Conservation (phyloP, 2,888 invertebrate genomes). For the Drosophila rellima region DNA sequence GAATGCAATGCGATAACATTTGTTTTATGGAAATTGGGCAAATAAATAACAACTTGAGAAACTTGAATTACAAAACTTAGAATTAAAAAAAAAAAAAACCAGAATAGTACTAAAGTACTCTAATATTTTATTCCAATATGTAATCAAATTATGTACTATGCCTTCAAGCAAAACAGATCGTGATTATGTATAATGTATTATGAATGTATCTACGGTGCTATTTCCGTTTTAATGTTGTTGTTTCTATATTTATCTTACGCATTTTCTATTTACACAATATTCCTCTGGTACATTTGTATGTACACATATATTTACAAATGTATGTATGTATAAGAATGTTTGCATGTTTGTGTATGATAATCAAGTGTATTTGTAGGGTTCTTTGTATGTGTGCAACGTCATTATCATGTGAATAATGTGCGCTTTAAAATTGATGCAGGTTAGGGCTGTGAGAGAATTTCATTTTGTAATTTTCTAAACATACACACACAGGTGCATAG, state of each 20-base stretch:
- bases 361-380: slow-evolving; percentile 50
- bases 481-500: not conserved
- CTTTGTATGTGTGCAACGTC: slow-evolving; percentile 38
- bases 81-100: too few relatives aligned
- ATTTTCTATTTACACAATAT: slow-evolving; percentile 41
- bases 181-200: not conserved
- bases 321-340: not conserved
- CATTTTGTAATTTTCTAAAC: slow-evolving; percentile 11
- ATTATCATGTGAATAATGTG: slow-evolving; percentile 30
- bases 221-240: slow-evolving; percentile 16
- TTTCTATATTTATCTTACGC: slow-evolving; percentile 30
- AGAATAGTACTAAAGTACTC: not conserved
- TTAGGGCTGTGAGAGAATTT: slow-evolving; percentile 52
- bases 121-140: not conserved
- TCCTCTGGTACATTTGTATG: not conserved
- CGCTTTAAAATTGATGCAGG: slow-evolving; percentile 70
- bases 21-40: slow-evolving; percentile 12
- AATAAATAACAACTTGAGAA: not conserved
- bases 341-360: slow-evolving; percentile 32
- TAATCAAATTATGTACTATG: slow-evolving; percentile 3
- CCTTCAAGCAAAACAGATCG: slow-evolving; percentile 9
- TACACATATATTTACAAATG: not conserved
- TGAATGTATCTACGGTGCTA: not conserved
- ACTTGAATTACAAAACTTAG: too few relatives aligned
- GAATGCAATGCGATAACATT: slow-evolving; percentile 5